These are phyloP conservation scores for Onychomys leucogaster DNA, from an alignment of 2,797 vertebrate genomes.

Conservation along the genomic window DNA sequence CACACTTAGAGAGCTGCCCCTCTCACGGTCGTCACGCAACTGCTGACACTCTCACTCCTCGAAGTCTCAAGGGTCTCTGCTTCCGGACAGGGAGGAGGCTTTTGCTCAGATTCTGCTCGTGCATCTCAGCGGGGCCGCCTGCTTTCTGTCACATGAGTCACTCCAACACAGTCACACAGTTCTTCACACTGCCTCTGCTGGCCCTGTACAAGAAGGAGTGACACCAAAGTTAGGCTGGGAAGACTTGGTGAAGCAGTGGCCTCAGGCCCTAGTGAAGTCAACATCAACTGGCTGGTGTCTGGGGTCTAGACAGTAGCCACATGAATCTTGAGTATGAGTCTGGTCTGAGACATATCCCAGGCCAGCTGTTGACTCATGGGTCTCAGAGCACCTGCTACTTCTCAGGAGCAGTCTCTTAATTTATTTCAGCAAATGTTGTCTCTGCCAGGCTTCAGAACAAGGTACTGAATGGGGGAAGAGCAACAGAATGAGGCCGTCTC, in stretches of 20 bases:
- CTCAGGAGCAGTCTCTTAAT: not conserved
- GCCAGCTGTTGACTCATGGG: constrained; percentile 59
- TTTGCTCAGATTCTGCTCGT: not conserved
- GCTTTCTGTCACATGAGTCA: not conserved
- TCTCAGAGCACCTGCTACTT: constrained; percentile 69
- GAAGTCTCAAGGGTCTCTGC: not conserved
- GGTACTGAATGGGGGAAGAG: not conserved
- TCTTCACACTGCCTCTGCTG: not conserved
- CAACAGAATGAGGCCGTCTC: not conserved
- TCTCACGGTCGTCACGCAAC: not conserved
- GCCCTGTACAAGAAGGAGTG: not conserved
- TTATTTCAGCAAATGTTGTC: not conserved
- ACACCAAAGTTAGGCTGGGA: not conserved
- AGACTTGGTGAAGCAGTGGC: not conserved
- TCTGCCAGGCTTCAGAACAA: not conserved
- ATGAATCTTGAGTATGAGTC: not conserved
- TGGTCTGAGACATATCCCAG: constrained; percentile 4
- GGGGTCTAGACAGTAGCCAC: constrained; percentile 36
- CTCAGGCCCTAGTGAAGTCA: not conserved
- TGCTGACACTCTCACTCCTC: not conserved
- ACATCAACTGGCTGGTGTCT: not conserved
- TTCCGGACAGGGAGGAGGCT: not conserved
- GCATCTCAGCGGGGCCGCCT: not conserved
- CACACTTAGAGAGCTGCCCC: not conserved
- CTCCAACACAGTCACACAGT: not conserved